Percentiles rank a stretch among this genome's conserved stretches.
phyloP scores from a whole-genome alignment of 2,797 vertebrate species.

The Lindbergichthys nudifrons region DNA sequence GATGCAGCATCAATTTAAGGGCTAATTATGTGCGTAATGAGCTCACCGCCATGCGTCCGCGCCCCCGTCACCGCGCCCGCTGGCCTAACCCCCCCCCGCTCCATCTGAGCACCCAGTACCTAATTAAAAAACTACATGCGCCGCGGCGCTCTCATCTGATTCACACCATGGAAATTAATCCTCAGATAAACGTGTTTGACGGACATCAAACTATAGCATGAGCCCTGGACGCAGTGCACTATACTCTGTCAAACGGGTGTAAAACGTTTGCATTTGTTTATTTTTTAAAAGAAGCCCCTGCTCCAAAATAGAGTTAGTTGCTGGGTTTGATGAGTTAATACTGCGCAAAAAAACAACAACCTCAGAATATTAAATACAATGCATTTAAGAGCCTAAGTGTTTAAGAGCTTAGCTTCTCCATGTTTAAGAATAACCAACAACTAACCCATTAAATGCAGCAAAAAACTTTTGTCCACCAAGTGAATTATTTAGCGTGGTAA shows the following conservation, averaged over 20 bases:
- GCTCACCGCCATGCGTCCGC: constrained; percentile 92
- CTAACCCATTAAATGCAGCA: not conserved
- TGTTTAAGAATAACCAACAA: not conserved
- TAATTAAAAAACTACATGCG: constrained; percentile 99
- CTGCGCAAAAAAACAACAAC: not conserved
- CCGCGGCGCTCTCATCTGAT: constrained; percentile 92
- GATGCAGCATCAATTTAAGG: constrained; percentile 98
- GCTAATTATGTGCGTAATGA: constrained; percentile 99
- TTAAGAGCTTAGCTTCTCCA: not conserved
- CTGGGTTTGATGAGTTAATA: not conserved
- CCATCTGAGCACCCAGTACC: constrained; percentile 90
- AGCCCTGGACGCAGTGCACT: constrained; percentile 24
- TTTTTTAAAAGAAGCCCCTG: too few species aligned
- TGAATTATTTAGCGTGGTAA: not conserved
- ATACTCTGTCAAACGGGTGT: constrained; percentile 8
- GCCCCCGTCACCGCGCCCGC: constrained; percentile 91
- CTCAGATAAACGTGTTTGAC: constrained; percentile 95
- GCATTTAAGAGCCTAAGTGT: not conserved
- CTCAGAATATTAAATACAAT: not conserved
- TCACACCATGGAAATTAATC: constrained; percentile 98
- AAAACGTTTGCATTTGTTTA: constrained; percentile 47
- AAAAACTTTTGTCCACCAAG: too few species aligned
- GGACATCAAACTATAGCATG: constrained; percentile 67
- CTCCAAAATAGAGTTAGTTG: constrained; percentile 25
- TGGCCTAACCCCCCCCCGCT: constrained; percentile 70